Evolutionary conservation across 2,113 vertebrate species (phyloP).

Genomic region (Hymenochirus boettgeri): DNA sequence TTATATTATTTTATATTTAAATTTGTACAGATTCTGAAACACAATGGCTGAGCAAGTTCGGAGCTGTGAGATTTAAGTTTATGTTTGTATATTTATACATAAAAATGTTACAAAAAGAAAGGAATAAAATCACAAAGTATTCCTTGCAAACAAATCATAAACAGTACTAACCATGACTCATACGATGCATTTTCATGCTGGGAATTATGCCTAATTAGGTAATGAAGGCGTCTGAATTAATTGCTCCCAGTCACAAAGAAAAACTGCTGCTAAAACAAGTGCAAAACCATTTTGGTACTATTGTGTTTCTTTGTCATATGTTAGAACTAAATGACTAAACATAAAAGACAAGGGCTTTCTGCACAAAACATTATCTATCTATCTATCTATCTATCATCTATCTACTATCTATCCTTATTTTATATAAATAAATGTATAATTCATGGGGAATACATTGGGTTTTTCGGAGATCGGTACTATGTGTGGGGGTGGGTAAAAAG

Average conservation of each 20-base stretch:
- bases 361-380: too few species aligned
- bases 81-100: neutral
- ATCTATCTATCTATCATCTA: too few species aligned
- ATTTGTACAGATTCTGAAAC: conserved; percentile 8
- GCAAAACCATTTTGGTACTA: conserved; percentile 22
- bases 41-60: conserved; percentile 1
- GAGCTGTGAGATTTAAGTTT: neutral
- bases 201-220: conserved; percentile 35
- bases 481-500: too few species aligned
- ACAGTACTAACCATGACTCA: conserved; percentile 32
- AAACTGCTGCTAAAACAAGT: conserved; percentile 20
- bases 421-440: too few species aligned
- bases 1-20: conserved; percentile 26
- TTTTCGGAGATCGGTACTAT: too few species aligned
- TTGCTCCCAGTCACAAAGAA: conserved; percentile 24
- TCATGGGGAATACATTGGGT: too few species aligned
- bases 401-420: too few species aligned
- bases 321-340: too few species aligned
- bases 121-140: neutral
- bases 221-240: conserved; percentile 24
- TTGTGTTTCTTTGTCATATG: conserved; percentile 18
- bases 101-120: neutral
- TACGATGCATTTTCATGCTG: conserved; percentile 22
- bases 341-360: too few species aligned
- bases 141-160: conserved; percentile 22